These are phyloP conservation scores for Pterois miles DNA, from an alignment of 2,797 vertebrate species.

Conservation along the genomic window DNA sequence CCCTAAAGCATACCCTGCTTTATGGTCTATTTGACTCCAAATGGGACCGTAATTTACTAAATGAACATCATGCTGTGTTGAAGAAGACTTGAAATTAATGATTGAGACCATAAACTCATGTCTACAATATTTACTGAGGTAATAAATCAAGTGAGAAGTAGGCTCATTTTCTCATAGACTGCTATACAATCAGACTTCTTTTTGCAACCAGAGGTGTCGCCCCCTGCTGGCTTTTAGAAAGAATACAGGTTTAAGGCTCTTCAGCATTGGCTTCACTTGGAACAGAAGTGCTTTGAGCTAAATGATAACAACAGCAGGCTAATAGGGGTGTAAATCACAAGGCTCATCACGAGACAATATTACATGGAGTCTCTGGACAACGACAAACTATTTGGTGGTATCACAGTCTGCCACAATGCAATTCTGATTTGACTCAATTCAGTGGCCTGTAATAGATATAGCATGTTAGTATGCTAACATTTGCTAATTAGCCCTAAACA, in stretches of 20 bases:
- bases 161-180: neutral
- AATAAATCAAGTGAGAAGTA: neutral
- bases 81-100: neutral
- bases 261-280: neutral
- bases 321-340: too few species aligned
- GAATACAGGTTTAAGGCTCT: neutral
- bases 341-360: too few species aligned
- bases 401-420: too few species aligned
- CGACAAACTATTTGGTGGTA: too few species aligned
- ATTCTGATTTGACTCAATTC: too few species aligned
- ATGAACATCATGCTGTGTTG: neutral
- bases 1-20: neutral
- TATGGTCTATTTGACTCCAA: neutral
- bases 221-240: neutral
- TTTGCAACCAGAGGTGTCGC: too few species aligned
- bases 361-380: too few species aligned
- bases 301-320: neutral
- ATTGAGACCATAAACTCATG: neutral
- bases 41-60: neutral
- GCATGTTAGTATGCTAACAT: too few species aligned
- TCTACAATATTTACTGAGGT: neutral
- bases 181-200: too few species aligned
- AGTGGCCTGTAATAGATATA: too few species aligned
- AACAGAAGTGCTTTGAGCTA: neutral
- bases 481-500: too few species aligned